Evolutionary conservation across 2,888 invertebrate genomes (phyloP).

Genomic region (Rhaphigaster nebulosa): DNA sequence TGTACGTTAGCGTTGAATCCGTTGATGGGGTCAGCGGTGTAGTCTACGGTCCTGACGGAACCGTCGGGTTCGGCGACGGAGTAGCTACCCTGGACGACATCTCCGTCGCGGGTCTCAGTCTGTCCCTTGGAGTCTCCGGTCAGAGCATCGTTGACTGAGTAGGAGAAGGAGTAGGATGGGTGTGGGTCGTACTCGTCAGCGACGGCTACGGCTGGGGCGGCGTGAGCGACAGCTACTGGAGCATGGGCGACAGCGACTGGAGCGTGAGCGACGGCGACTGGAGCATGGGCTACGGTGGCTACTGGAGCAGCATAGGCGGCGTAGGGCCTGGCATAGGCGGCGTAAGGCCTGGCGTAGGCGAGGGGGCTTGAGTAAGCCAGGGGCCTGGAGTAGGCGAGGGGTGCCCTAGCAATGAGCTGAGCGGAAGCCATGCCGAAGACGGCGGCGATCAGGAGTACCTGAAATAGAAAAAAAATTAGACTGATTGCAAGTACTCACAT

Average conservation of each 20-base stretch:
- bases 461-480: not conserved
- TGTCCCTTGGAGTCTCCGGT: slow-evolving; percentile 71
- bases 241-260: slow-evolving; percentile 9
- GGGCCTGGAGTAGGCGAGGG: slow-evolving; percentile 40
- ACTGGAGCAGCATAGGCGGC: slow-evolving; percentile 44
- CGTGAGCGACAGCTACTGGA: slow-evolving; percentile 25
- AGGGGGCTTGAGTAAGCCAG: slow-evolving; percentile 50
- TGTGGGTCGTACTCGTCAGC: slow-evolving; percentile 63
- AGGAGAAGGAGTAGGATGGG: slow-evolving; percentile 70
- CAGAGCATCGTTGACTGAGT: slow-evolving; percentile 70
- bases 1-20: slow-evolving; percentile 68
- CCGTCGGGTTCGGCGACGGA: slow-evolving; percentile 66
- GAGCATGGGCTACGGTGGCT: not conserved
- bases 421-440: slow-evolving; percentile 37
- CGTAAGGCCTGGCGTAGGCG: not conserved
- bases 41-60: slow-evolving; percentile 68
- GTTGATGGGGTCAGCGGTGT: slow-evolving; percentile 68
- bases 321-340: slow-evolving; percentile 43
- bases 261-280: not conserved
- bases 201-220: slow-evolving; percentile 45
- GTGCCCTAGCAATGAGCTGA: slow-evolving; percentile 50
- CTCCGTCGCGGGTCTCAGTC: slow-evolving; percentile 70
- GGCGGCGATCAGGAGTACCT: slow-evolving; percentile 17
- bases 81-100: slow-evolving; percentile 70
- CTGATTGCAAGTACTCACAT: not conserved